Evolutionary conservation across 1,140 invertebrate genomes (phyloP), one percentile per base, ranked within the genome.

Genomic region (Melitaea cinxia): DNA sequence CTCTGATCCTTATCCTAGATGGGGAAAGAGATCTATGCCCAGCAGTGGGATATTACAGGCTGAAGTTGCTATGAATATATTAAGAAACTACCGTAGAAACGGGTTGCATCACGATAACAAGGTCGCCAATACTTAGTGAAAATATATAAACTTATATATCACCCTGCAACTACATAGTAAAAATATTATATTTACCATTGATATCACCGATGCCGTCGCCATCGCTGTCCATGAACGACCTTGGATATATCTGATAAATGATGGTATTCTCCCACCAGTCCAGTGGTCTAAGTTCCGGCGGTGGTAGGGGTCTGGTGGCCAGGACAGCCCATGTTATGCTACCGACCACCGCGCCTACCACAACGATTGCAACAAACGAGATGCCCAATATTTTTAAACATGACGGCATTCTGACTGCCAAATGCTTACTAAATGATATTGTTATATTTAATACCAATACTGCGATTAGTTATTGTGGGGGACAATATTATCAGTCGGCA

Each of bases 231-330:
- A 14, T 30, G n/a, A 60, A 60, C 10, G 58, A 60, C 4, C 58
- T 45, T 14, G 58, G 58, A 24, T 60, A 60, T 15, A 60, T 60
- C 39, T 60, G 58, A 12, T 55, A 55, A 2, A 55, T 55, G 4
- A 55, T 5, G 21, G 53, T 35, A 15, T 33, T 55, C 33, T 55
- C 35, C 53, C 53, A 55, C 53, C 53, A 55, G 17, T 55, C 53
- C 15, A 37, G 33, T 1, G 35, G 35, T 9, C 6, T 39, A 2
- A 39, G 15, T 14, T 39, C 35, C 15, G 35, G 35, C 15, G 35
- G 12, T 5, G 35, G 14, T 14, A 6, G 35, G 4, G 1, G 1
- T 39, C 14, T 39, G n/a, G n/a, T 39, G 4, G 35, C 35, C 14
- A 39, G 6, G 35, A 39, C 3, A 14, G 4, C 35, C 35, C 35